Base-by-base conservation (phyloP, 1,140 invertebrate genomes). In the Macrocentrus cingulum region DNA sequence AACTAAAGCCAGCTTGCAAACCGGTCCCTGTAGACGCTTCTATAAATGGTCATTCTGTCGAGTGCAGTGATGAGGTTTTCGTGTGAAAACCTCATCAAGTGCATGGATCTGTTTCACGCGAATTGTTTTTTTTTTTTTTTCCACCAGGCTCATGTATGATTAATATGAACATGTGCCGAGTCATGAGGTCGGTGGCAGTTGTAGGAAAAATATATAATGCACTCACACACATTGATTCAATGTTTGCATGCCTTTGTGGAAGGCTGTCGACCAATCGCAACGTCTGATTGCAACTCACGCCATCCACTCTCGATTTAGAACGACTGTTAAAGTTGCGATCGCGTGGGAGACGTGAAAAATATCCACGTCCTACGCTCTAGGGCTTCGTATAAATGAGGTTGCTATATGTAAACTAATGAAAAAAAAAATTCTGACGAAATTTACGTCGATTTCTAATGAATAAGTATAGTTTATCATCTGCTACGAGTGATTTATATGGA, bases 221-320 rank as follows among this genome's bases (percentile, higher is more conserved):
- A n/a, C n/a, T n/a, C 20, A 25, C 45, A 25, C 45, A 25, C 13
- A 19, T 48, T n/a, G 8, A 23, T 7, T 22, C 29, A 23, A 20
- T 25, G n/a, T n/a, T 48, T n/a, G n/a, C 45, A 13, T 48, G 22
- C 16, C 22, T 48, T 25, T 23, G 13, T 48, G 20, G 16, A 48
- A 22, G 7, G 2, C 11, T n/a, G n/a, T 25, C 15, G 13, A 25
- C 45, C 45, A 48, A 48, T 48, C 45, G n/a, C 45, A 25, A 11
- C 11, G 9, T 6, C 20, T 23, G 22, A 48, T 22, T 11, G 45
- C 22, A 25, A 23, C 45, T 48, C 45, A 48, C 45, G 45, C 45
- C 45, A 48, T 48, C 45, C 45, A 48, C 20, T 48, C 45, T 48
- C 22, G 22, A 48, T 48, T 48, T 29, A 48, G 45, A 6, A 25